Conservation (phyloP, 2,888 invertebrate species). For the Yponomeuta evonymella region DNA sequence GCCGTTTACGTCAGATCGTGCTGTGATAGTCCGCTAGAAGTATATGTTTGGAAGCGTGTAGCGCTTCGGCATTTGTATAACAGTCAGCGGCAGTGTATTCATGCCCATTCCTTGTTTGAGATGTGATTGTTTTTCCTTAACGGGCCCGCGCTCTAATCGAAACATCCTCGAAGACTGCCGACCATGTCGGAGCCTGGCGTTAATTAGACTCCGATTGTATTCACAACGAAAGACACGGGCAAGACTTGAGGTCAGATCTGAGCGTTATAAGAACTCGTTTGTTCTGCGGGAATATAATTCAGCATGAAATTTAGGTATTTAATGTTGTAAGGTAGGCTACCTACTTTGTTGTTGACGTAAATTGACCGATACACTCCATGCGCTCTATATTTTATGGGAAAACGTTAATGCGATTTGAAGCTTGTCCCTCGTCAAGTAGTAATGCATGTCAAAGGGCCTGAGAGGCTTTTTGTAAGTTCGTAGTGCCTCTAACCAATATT, state of each 20-base stretch:
- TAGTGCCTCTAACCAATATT: conserved; percentile 22
- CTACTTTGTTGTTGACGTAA: conserved; percentile 13
- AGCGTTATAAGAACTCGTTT: conserved; percentile 20
- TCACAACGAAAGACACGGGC: conserved; percentile 46
- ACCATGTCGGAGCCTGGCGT: conserved; percentile 51
- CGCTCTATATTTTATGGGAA: no score
- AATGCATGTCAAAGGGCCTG: background rate
- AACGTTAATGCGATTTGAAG: no score
- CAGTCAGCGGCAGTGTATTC: conserved; percentile 43
- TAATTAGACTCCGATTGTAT: conserved; percentile 68
- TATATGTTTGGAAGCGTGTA: conserved; percentile 9
- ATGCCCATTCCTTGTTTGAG: conserved; percentile 57
- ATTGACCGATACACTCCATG: background rate
- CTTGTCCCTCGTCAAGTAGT: no score
- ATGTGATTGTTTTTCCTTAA: conserved; percentile 73
- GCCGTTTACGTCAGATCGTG: background rate
- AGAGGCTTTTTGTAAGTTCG: conserved; percentile 19
- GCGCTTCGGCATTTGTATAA: conserved; percentile 20
- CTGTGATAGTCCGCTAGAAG: background rate
- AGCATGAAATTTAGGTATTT: conserved; percentile 34
- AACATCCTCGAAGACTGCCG: conserved; percentile 58
- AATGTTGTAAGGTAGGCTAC: conserved; percentile 18
- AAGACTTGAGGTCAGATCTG: conserved; percentile 46
- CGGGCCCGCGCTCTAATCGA: conserved; percentile 62
- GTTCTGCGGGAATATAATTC: conserved; percentile 30